Evolutionary conservation across 2,797 vertebrate species (phyloP).

Genomic region (Acanthis flammea): DNA sequence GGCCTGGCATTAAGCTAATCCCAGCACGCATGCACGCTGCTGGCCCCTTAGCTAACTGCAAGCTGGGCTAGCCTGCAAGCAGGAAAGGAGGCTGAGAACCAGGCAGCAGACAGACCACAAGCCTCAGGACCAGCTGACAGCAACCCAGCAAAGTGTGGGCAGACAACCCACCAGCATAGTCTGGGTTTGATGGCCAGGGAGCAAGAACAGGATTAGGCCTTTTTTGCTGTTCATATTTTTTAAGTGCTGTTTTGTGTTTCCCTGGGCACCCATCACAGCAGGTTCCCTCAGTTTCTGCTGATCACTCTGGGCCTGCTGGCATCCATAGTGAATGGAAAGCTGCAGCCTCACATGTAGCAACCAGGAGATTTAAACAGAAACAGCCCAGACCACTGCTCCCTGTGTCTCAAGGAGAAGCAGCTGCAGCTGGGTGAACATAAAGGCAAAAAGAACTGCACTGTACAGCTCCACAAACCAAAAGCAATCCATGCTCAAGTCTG

Average conservation of each 20-base stretch:
- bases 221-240: not conserved
- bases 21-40: fast-evolving
- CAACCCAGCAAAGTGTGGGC: fast-evolving
- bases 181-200: not conserved
- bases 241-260: not conserved
- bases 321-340: fast-evolving
- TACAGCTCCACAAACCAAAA: not conserved
- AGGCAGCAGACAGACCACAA: not conserved
- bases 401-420: not conserved
- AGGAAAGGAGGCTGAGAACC: not conserved
- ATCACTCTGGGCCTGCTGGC: fast-evolving
- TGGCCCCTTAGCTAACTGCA: not conserved
- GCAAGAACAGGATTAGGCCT: not conserved
- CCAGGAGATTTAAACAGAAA: not conserved
- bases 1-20: not conserved
- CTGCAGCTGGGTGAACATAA: not conserved
- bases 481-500: not conserved
- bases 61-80: not conserved
- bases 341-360: not conserved
- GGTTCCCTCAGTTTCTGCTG: not conserved
- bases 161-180: fast-evolving
- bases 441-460: not conserved
- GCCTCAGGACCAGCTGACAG: not conserved
- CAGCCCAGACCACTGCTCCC: not conserved
- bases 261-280: not conserved